These are phyloP conservation scores for Amorpha juglandis DNA, from an alignment of 2,888 invertebrate species.

Conservation along the genomic window DNA sequence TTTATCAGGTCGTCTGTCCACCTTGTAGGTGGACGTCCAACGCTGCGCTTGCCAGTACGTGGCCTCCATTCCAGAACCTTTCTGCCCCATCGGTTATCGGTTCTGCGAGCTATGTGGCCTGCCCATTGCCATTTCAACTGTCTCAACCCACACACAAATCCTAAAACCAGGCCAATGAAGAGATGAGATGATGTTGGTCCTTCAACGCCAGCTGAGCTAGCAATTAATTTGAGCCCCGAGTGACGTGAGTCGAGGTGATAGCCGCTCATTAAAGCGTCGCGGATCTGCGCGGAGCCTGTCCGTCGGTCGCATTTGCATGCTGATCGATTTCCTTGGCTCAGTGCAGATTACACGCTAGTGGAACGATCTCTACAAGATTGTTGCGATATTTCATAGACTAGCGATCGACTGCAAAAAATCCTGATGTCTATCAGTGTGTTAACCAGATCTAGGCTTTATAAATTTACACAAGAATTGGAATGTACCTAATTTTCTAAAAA, in stretches of 20 bases:
- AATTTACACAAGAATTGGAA: not conserved
- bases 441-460: not conserved
- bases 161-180: not conserved
- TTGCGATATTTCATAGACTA: not conserved
- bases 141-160: not conserved
- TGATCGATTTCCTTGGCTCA: constrained; percentile 6
- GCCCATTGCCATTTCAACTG: too few species aligned
- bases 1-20: too few species aligned
- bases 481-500: too few species aligned
- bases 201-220: not conserved
- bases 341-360: constrained; percentile 11
- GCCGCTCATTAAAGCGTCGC: not conserved
- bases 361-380: not conserved
- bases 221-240: not conserved
- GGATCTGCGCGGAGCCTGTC: not conserved
- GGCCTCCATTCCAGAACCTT: too few species aligned
- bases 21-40: too few species aligned
- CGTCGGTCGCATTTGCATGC: constrained; percentile 6
- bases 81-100: too few species aligned
- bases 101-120: too few species aligned
- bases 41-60: too few species aligned
- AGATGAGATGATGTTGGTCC: not conserved
- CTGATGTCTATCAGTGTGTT: too few species aligned
- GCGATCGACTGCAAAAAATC: not conserved
- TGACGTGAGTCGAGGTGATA: constrained; percentile 3